Percentiles rank a stretch among this genome's conserved stretches.
Evolutionary conservation across 2,797 vertebrate genomes (phyloP).

Genomic region (Argentina silus): DNA sequence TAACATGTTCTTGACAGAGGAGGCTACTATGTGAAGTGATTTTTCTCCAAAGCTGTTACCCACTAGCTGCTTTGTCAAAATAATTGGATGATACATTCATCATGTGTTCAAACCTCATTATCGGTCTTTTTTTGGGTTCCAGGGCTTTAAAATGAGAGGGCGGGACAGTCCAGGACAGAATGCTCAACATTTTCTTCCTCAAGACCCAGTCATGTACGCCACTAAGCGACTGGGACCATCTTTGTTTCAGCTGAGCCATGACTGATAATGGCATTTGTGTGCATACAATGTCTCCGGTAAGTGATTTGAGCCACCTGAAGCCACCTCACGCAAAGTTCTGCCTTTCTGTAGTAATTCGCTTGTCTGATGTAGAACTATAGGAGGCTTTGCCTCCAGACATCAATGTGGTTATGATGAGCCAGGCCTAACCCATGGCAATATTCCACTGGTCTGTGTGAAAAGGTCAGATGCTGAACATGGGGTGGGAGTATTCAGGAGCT

Average conservation of each 20-base stretch:
- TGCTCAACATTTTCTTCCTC: background rate
- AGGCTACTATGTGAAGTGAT: slow-evolving; percentile 49
- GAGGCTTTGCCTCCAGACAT: background rate
- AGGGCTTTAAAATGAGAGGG: no score
- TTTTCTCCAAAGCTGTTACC: slow-evolving; percentile 66
- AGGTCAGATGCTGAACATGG: no score
- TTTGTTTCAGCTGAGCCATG: slow-evolving; percentile 40
- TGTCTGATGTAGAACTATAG: background rate
- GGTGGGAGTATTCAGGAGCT: no score
- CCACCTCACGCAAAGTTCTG: background rate
- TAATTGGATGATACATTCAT: no score
- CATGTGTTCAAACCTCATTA: no score
- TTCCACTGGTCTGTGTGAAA: background rate
- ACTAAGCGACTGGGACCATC: slow-evolving; percentile 43
- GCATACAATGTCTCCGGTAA: slow-evolving; percentile 13
- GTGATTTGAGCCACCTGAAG: background rate
- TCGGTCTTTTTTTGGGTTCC: no score
- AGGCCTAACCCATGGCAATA: background rate
- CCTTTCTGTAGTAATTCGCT: background rate
- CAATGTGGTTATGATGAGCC: background rate
- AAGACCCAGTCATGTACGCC: slow-evolving; percentile 25
- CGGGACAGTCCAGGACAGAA: no score
- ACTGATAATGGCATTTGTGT: slow-evolving; percentile 32
- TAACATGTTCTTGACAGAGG: slow-evolving; percentile 40
- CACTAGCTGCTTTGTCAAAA: no score